Base-by-base conservation (phyloP, 2,113 vertebrate species). In the Azemiops feae region DNA sequence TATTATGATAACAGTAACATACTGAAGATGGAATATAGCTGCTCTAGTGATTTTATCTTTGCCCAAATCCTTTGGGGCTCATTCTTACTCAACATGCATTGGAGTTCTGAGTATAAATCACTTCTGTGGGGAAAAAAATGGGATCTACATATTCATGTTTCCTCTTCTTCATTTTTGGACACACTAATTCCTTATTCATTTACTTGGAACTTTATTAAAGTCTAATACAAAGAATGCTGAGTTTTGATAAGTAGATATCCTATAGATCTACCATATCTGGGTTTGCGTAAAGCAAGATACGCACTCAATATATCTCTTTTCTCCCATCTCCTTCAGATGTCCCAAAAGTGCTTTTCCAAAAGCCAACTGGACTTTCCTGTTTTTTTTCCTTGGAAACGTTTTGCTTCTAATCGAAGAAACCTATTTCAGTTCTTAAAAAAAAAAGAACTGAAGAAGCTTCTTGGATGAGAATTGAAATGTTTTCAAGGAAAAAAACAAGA, bases 31-130 rank as follows among this genome's bases (percentile, higher is more conserved):
- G 58, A 55, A 57, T 94, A 90, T 0, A 3, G 85, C 69, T 87
- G 85, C 12, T n/a, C n/a, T 10, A 64, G 2, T 89, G n/a, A 39
- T 92, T 10, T 55, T 91, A 64, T 92, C 58, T 53, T 88, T 81
- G 94, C 43, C 18, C 47, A 91, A 92, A 85, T 94, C 92, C 89
- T 94, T 60, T 27, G 0, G 14, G 89, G 87, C 64, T 34, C 47
- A 86, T 60, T 52, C 74, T 50, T 89, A 95, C 94, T 92, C 50
- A 52, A 88, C 85, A 45, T 50, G 92, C 87, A 95, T 57, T 39
- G 5, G 39, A 90, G 57, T 27, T 50, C 14, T 25, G 47, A 87
- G 23, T 60, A 39, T 43, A 39, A 50, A 55, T 85, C 86, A 45
- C 18, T 87, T 87, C 23, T 45, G 25, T 25, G 81, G 53, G 85